phyloP scores from a whole-genome alignment of 1,140 invertebrate genomes.

The Babylonia areolata region DNA sequence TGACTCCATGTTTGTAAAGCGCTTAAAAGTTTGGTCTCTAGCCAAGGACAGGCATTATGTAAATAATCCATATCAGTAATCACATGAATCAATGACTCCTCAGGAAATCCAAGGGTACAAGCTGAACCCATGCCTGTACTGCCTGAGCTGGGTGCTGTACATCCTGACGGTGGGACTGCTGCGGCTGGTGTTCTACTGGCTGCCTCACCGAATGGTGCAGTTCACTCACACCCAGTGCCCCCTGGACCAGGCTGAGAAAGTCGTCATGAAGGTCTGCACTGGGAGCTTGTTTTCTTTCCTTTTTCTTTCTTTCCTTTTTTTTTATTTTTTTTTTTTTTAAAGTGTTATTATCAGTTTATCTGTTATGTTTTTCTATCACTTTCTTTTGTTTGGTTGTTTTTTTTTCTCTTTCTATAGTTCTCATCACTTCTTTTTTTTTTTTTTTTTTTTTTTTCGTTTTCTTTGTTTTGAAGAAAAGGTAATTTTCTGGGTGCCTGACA shows the following conservation, averaged over 20 bases:
- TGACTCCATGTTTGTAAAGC: too few relatives aligned
- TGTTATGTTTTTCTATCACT: not conserved
- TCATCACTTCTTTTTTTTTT: not conserved
- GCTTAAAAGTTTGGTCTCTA: too few relatives aligned
- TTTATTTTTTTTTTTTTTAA: not conserved
- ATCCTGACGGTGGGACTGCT: conserved; percentile 85
- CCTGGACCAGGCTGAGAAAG: conserved; percentile 80
- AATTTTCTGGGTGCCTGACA: too few relatives aligned
- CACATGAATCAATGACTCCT: too few relatives aligned
- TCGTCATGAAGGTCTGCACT: conserved; percentile 60
- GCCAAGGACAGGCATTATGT: too few relatives aligned
- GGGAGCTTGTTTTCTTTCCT: too few relatives aligned
- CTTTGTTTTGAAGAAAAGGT: too few relatives aligned
- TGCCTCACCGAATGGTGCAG: conserved; percentile 85
- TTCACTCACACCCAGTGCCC: conserved; percentile 84
- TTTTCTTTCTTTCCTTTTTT: too few relatives aligned
- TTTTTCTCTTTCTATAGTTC: not conserved
- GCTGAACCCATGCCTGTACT: conserved; percentile 26
- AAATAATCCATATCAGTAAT: not conserved
- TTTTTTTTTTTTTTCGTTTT: not conserved
- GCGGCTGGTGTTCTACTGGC: conserved; percentile 91
- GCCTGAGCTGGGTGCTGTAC: conserved; percentile 81
- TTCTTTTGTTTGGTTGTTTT: not conserved
- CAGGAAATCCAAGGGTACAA: conserved; percentile 59
- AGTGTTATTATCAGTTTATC: not conserved